These are phyloP conservation scores for Chaenocephalus aceratus DNA, from an alignment of 2,113 vertebrate genomes.

Conservation along the genomic window DNA sequence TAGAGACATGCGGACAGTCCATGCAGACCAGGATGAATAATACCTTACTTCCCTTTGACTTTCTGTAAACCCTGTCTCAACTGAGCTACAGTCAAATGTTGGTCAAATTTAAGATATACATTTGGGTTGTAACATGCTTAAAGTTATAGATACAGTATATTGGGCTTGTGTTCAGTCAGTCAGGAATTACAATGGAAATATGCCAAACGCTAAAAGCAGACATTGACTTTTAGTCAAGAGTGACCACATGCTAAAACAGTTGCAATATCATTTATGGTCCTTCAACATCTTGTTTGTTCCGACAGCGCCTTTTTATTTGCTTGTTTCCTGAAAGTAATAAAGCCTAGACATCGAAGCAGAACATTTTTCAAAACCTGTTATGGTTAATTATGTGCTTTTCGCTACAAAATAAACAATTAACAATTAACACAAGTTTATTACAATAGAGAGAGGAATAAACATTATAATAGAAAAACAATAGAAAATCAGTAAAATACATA, in stretches of 20 bases:
- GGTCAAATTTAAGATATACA: slow-evolving; percentile 32
- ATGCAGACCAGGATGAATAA: slow-evolving; percentile 43
- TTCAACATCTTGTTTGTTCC: slow-evolving; percentile 4
- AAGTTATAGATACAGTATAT: background rate
- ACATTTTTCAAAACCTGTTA: slow-evolving; percentile 22
- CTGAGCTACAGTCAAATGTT: slow-evolving; percentile 28
- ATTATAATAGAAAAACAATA: slow-evolving; percentile 16
- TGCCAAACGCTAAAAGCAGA: background rate
- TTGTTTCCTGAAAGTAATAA: slow-evolving; percentile 17
- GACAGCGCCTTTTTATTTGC: background rate
- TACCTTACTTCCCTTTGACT: slow-evolving; percentile 21
- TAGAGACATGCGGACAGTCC: slow-evolving; percentile 58
- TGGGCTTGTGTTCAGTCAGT: background rate
- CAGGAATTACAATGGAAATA: slow-evolving; percentile 4
- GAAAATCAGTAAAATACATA: slow-evolving; percentile 11
- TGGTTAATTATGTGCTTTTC: slow-evolving; percentile 24
- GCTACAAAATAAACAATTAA: background rate
- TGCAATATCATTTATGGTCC: slow-evolving; percentile 1
- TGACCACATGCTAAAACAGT: slow-evolving; percentile 7
- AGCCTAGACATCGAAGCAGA: slow-evolving; percentile 23
- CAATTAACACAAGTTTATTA: slow-evolving; percentile 12
- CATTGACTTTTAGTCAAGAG: background rate
- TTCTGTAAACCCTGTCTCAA: slow-evolving; percentile 50
- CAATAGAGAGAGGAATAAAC: background rate
- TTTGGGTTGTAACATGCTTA: slow-evolving; percentile 4